phyloP scores from a whole-genome alignment of 2,797 vertebrate genomes.

The Sphenopsis melanotis region DNA sequence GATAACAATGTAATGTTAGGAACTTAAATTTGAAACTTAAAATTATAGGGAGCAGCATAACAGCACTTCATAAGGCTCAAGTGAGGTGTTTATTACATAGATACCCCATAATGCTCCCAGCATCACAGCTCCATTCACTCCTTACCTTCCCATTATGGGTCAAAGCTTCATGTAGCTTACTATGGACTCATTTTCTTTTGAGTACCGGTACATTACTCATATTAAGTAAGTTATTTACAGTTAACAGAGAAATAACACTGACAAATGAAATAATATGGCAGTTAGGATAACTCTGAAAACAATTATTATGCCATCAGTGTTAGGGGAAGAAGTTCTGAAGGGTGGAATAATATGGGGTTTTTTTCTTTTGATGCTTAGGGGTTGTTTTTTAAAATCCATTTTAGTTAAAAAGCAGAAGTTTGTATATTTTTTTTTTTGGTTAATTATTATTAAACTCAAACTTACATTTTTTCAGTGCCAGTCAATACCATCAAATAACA shows the following conservation, averaged over 20 bases:
- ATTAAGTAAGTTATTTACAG: constrained; percentile 47
- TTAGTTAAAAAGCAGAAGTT: not conserved
- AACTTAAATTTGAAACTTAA: not conserved
- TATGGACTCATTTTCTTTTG: not conserved
- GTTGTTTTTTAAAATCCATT: not conserved
- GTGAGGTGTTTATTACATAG: not conserved
- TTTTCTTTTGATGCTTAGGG: not conserved
- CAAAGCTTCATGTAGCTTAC: not conserved
- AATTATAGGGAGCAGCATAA: not conserved
- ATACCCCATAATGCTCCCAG: not conserved
- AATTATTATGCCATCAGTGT: constrained; percentile 31
- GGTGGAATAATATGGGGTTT: not conserved
- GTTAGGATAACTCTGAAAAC: constrained; percentile 47
- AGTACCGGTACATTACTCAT: not conserved
- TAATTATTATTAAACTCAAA: not conserved
- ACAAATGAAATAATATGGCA: constrained; percentile 7
- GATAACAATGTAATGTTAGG: not conserved
- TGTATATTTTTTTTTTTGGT: no score
- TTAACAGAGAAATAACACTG: constrained; percentile 2
- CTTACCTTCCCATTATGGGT: not conserved
- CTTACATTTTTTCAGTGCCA: not conserved
- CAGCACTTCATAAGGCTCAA: not conserved
- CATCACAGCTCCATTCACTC: not conserved
- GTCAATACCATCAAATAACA: not conserved
- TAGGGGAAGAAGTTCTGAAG: not conserved